phyloP scores from a whole-genome alignment of 2,113 vertebrate species.

The Struthidea cinerea region DNA sequence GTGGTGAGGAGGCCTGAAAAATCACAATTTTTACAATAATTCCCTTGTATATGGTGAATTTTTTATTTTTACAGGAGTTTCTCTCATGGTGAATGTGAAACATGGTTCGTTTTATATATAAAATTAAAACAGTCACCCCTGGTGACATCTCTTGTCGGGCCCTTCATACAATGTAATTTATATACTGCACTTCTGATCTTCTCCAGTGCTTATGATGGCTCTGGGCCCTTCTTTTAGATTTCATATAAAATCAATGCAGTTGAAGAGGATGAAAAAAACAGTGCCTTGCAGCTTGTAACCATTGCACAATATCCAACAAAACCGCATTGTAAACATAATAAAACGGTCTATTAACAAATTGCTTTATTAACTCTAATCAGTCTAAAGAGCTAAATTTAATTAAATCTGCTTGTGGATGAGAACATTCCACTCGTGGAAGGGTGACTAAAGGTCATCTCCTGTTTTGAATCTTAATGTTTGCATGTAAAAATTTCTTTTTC shows the following conservation, averaged over 20 bases:
- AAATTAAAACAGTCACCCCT: background rate
- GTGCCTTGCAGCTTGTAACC: background rate
- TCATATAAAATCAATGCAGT: background rate
- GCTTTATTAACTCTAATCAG: conserved; percentile 12
- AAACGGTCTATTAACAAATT: background rate
- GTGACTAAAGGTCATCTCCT: background rate
- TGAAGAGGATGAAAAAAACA: background rate
- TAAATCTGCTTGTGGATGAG: conserved; percentile 15
- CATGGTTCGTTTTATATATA: background rate
- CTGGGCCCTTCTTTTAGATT: background rate
- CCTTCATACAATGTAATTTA: background rate
- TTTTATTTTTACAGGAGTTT: background rate
- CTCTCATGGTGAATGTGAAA: background rate
- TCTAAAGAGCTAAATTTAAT: conserved; percentile 32
- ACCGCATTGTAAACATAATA: background rate
- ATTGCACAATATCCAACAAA: background rate
- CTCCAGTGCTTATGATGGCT: background rate
- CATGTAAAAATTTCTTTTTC: background rate
- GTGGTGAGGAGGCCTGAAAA: background rate
- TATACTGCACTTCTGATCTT: background rate
- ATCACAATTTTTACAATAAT: background rate
- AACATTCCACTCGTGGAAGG: background rate
- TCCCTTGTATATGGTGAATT: background rate
- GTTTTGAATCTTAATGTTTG: background rate
- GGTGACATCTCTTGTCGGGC: background rate